Evolutionary conservation across 2,113 vertebrate genomes (phyloP).

Genomic region (Coptodon bakossiorum): DNA sequence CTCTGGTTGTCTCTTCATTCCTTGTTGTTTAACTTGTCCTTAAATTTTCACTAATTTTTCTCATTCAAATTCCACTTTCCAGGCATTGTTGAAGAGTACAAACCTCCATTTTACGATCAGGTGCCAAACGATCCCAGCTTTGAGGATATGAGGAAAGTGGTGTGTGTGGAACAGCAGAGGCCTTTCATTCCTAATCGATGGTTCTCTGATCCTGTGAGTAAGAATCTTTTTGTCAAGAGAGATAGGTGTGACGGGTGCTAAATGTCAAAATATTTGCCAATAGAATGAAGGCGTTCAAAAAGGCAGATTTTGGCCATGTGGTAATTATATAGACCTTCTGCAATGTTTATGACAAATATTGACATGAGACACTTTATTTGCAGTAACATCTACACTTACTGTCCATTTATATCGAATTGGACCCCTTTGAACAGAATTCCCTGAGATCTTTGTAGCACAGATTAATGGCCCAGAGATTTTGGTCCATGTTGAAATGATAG

Average conservation of each 20-base stretch:
- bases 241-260: not conserved
- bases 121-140: constrained; percentile 80
- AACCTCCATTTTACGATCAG: constrained; percentile 77
- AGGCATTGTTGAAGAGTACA: constrained; percentile 80
- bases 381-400: not conserved
- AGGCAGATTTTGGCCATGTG: not conserved
- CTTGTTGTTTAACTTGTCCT: not conserved
- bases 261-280: not conserved
- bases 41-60: not conserved
- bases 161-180: constrained; percentile 80
- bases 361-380: not conserved
- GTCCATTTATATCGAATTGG: not conserved
- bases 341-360: not conserved
- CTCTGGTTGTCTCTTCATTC: not conserved
- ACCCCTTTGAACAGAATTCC: not conserved
- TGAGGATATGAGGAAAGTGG: constrained; percentile 80
- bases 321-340: not conserved
- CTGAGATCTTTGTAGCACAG: not conserved
- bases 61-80: not conserved
- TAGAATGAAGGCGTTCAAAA: not conserved
- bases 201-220: constrained; percentile 78
- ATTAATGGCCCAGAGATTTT: not conserved
- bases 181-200: constrained; percentile 80
- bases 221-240: not conserved
- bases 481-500: not conserved